Evolutionary conservation across 2,888 invertebrate genomes (phyloP).

Genomic region (Boloria euphrosyne): DNA sequence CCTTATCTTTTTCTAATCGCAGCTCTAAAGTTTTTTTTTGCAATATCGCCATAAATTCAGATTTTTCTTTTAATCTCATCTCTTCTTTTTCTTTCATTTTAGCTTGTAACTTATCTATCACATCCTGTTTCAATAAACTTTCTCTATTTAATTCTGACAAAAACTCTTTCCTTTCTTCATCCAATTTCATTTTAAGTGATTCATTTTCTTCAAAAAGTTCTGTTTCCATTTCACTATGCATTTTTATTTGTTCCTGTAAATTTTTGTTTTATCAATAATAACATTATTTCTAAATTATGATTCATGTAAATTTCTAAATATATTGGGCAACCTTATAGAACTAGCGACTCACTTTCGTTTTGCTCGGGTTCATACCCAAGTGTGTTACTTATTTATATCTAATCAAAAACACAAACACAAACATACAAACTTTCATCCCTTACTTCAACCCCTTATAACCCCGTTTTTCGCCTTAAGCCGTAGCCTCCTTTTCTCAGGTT

Average conservation of each 20-base stretch:
- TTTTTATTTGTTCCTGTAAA: conserved; percentile 66
- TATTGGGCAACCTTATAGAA: too few relatives aligned
- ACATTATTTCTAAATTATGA: too few relatives aligned
- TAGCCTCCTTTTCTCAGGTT: too few relatives aligned
- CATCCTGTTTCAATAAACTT: conserved; percentile 77
- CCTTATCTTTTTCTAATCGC: conserved; percentile 72
- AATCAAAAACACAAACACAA: too few relatives aligned
- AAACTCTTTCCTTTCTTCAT: conserved; percentile 77
- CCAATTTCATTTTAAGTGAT: conserved; percentile 69
- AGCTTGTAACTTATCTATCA: conserved; percentile 72
- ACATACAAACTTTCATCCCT: too few relatives aligned
- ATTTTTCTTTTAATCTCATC: conserved; percentile 67
- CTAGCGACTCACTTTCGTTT: too few relatives aligned
- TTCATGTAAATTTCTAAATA: too few relatives aligned
- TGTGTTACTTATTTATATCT: too few relatives aligned
- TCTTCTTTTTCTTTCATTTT: conserved; percentile 77
- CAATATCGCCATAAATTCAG: conserved; percentile 63
- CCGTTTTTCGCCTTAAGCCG: too few relatives aligned
- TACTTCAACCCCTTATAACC: too few relatives aligned
- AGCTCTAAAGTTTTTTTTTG: conserved; percentile 67
- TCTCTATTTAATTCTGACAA: conserved; percentile 73
- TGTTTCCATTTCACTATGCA: conserved; percentile 66
- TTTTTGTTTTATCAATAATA: too few relatives aligned
- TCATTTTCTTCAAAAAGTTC: conserved; percentile 74
- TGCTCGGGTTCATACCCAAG: too few relatives aligned